A percentile compares a stretch with the other conserved stretches of the same genome.
phyloP scores from a whole-genome alignment of 2,113 vertebrate species.

The Dipodomys stephensi region DNA sequence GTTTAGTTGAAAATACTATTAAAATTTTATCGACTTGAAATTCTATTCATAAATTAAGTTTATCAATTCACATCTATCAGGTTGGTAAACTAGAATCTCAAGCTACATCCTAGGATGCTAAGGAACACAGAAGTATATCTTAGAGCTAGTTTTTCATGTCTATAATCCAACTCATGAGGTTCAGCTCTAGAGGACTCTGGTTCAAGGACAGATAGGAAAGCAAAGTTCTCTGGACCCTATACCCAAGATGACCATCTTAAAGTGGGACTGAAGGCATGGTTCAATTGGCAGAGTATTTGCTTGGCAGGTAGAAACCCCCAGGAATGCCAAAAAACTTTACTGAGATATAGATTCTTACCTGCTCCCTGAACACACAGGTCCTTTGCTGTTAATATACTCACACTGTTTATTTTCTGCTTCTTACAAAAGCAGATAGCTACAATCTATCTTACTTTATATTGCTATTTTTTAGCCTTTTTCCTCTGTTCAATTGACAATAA shows the following conservation, averaged over 20 bases:
- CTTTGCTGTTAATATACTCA: neutral
- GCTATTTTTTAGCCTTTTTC: neutral
- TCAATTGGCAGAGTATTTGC: too few species aligned
- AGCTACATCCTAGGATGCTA: neutral
- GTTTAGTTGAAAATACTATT: neutral
- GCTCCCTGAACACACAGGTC: neutral
- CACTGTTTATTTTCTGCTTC: neutral
- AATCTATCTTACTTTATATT: neutral
- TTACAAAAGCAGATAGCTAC: slow-evolving; percentile 9
- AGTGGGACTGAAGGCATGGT: too few species aligned
- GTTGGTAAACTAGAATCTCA: neutral
- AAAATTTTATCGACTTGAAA: neutral
- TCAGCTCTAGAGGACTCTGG: too few species aligned
- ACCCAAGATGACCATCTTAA: too few species aligned
- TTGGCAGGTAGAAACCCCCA: too few species aligned
- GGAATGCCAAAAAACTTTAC: neutral
- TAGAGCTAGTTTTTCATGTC: too few species aligned
- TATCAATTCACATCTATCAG: neutral
- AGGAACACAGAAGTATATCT: too few species aligned
- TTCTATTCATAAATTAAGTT: neutral
- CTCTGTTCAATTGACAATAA: neutral
- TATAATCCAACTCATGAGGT: too few species aligned
- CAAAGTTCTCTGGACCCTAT: too few species aligned
- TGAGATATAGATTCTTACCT: neutral
- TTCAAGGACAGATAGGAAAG: too few species aligned